Conservation (phyloP, 2,888 invertebrate genomes). For the Eristalis intricaria region DNA sequence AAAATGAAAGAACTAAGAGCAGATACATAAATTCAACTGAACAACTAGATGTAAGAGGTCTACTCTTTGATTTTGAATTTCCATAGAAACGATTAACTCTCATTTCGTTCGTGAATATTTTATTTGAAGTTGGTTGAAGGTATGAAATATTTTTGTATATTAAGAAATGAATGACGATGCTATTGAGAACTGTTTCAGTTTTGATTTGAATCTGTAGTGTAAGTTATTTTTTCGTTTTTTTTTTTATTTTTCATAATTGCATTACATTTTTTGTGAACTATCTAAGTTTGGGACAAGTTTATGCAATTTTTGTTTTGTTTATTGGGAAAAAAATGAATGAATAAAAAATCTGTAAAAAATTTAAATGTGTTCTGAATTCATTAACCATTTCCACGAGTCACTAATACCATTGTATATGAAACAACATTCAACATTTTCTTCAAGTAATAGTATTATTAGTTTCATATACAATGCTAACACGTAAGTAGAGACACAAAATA, state of each 20-base stretch:
- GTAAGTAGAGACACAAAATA: no score
- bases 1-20: not conserved
- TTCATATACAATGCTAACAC: no score
- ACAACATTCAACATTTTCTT: no score
- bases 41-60: conserved; percentile 52
- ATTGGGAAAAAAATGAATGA: conserved; percentile 43
- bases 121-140: conserved; percentile 12
- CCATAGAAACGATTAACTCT: not conserved
- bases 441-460: no score
- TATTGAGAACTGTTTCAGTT: conserved; percentile 34
- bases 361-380: not conserved
- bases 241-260: not conserved
- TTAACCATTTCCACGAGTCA: no score
- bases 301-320: conserved; percentile 51
- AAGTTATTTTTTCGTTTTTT: conserved; percentile 15
- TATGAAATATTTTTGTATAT: conserved; percentile 56
- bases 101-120: not conserved
- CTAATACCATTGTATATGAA: no score
- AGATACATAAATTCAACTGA: conserved; percentile 54
- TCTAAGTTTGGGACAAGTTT: conserved; percentile 16
- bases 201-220: conserved; percentile 14
- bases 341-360: conserved; percentile 64
- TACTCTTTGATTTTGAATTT: conserved; percentile 37
- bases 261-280: not conserved
- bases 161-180: conserved; percentile 29